Evolutionary conservation across 30 jellyfish, hydroid and myxozoan species (phyloP), one percentile per base, ranked within the genome.

Genomic region (Pseudorhiza aurosa): DNA sequence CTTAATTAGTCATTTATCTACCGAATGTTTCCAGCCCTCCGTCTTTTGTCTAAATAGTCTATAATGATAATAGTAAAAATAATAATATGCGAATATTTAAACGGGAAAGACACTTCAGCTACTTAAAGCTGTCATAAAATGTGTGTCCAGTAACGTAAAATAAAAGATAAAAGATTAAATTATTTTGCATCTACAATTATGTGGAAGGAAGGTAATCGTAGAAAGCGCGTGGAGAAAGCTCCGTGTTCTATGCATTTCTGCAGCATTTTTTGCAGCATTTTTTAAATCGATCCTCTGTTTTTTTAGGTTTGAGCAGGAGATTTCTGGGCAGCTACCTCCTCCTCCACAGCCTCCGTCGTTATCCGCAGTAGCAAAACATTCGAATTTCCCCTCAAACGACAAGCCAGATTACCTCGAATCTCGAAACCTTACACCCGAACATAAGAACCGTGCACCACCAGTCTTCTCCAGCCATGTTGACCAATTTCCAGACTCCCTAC

Each of bases 281-380:
- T n/a, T n/a, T n/a, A n/a, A n/a, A n/a, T n/a, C 3, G 33, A 35
- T 8, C 24, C 67, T 53, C 15, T 53, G 8, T 3, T 53, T n/a
- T 53, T 53, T 53, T 65, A 92, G 98, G 87, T 92, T 92, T 79
- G 98, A 92, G 88, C 91, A 73, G 39, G 98, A 92, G 65, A 92
- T 92, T 50, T 82, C 97, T 45, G 96, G 96, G 19, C 95, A 92
- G 60, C 87, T 92, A 19, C 98, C 98, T 70, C 98, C 98, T 51
- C 98, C 98, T 26, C 98, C 98, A 19, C 84, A 88, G 58, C 83
- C 69, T 17, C 96, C 98, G 45, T 44, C 67, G 42, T 49, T 87
- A n/a, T 80, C 82, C 28, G 49, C 68, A 2, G 42, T 35, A 80
- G 77, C 68, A 22, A 29, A 62, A 58, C n/a, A n/a, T n/a, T n/a